Evolutionary conservation across 2,113 vertebrate species (phyloP), one percentile per base, ranked within the genome.

Genomic region (Tautogolabrus adspersus): DNA sequence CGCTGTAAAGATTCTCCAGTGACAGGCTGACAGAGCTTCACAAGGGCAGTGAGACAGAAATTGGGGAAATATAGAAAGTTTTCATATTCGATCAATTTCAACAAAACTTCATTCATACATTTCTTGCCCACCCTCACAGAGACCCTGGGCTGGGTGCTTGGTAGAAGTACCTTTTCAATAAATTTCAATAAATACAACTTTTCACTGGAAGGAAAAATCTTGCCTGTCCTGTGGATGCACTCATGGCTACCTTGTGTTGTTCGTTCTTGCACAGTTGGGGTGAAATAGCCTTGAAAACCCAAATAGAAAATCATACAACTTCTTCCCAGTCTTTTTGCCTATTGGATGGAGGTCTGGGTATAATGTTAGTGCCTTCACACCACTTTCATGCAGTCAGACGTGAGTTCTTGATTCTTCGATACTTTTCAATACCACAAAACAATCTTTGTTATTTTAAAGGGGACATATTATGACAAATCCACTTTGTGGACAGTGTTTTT

Each of bases 31-130:
- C 58, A 37, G 63, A 61, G 23, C 49, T 72, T 78, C 55, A 65
- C 40, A 55, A 49, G 55, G 34, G 49, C 42, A 67, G 11, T 18
- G 66, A 74, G 30, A 68, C 69, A 77, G 75, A 86, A 80, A 75
- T 26, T 58, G 66, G 40, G 26, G 15, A 70, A 51, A 70, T 30
- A 65, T 64, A 68, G 26, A 72, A 42, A 63, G 46, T 77, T 83
- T 60, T 51, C 42, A 58, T 66, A 23, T 75, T 70, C 10, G 22
- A 79, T 79, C 44, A 57, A 40, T 46, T 71, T 83, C 26, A 67
- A 67, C 16, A 76, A 76, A 63, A 65, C 37, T 40, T 77, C 26
- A 34, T 34, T 34, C 64, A 47, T 6, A 57, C 12, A 70, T 63
- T 77, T 73, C 42, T 46, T 3, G 3, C 57, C 57, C 61, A 77